Evolutionary conservation across 2,797 vertebrate species (phyloP).

Genomic region (Labroides dimidiatus): DNA sequence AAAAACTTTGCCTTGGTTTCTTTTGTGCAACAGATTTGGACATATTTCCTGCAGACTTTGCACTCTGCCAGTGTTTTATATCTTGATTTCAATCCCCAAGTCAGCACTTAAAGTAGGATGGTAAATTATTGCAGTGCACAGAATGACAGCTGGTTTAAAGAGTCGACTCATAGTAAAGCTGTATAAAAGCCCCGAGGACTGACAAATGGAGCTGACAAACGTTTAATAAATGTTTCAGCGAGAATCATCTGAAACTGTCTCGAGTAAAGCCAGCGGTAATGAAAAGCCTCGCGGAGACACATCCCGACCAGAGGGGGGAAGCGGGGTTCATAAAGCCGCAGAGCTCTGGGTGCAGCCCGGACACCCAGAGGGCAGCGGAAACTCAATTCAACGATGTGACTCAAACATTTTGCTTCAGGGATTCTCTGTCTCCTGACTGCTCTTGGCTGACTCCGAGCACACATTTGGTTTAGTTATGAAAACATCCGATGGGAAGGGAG

Average conservation of each 20-base stretch:
- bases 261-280: constrained; percentile 36
- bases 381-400: constrained; percentile 65
- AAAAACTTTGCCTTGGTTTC: neutral
- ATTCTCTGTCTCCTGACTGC: constrained; percentile 69
- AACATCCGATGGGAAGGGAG: constrained; percentile 84
- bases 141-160: constrained; percentile 17
- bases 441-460: constrained; percentile 76
- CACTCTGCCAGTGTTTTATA: constrained; percentile 1
- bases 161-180: neutral
- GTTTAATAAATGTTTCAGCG: constrained; percentile 47
- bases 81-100: neutral
- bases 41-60: neutral
- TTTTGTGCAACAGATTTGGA: neutral
- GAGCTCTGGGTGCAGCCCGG: constrained; percentile 45
- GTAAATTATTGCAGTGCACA: neutral
- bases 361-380: constrained; percentile 57
- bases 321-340: constrained; percentile 45
- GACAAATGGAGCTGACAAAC: constrained; percentile 40
- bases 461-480: constrained; percentile 85
- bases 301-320: constrained; percentile 41
- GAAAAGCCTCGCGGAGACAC: constrained; percentile 42
- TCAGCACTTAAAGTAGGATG: neutral
- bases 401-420: constrained; percentile 72
- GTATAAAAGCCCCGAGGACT: constrained; percentile 3
- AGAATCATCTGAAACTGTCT: constrained; percentile 40